Base-by-base conservation (phyloP, 2,888 invertebrate genomes). In the Pogonocherus hispidulus region DNA sequence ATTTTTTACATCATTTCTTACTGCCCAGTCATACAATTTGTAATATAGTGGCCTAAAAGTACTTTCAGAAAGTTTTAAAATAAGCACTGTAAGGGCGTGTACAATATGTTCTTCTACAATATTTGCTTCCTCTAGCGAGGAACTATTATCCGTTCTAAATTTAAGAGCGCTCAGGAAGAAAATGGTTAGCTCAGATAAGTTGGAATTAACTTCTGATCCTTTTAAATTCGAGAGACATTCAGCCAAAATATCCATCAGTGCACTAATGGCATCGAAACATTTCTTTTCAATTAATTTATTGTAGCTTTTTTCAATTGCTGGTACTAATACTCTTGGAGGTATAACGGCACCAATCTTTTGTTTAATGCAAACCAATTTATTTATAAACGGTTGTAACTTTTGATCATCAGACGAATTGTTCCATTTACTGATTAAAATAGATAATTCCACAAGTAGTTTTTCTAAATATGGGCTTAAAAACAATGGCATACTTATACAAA, bases 41-140 rank as follows among this genome's bases (percentile, higher is more conserved):
- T 93, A 92, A 84, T 95, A 96, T 78, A 98, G 89, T 0, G 97
- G 96, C 70, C 94, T 90, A 85, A 98, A 98, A 44, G 92, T 91
- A 0, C 92, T 91, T 84, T 98, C 98, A 0, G 96, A 96, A 23
- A 98, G 86, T 84, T 97, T 97, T 56, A 98, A 86, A 22, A 96
- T 92, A 78, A 97, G 88, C 55, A 91, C 88, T 1, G 94, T 91
- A n/a, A 97, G 86, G 0, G 95, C 91, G 74, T 92, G 90, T 0
- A 95, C 90, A 0, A 95, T 90, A 78, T 91, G 89, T 14, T 89
- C 89, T 86, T 98, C 97, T 0, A 94, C 90, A 11, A 81, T 79
- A 35, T 89, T 87, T 0, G 93, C 87, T 54, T 87, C 85, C 8
- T 83, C 84, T 3, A 83, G 71, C 1, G 85, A 77, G 1, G 83